Base-by-base conservation (phyloP, 2,888 invertebrate species). In the Pinctada fucata region DNA sequence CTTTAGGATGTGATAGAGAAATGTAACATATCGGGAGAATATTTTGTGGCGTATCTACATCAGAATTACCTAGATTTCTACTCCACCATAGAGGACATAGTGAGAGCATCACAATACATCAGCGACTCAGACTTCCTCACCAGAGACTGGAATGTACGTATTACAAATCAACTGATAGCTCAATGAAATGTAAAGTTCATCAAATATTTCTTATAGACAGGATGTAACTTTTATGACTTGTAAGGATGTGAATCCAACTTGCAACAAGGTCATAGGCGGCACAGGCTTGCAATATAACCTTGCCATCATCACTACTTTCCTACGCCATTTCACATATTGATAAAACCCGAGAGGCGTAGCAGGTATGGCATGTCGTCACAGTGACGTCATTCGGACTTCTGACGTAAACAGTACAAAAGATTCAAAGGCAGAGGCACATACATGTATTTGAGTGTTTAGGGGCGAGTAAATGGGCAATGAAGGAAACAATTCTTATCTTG, bases 81-180 rank as follows among this genome's bases (percentile, higher is more conserved):
- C 89, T 94, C 94, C 0, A 93, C 94, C 76, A 94, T 96, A 45
- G 94, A 95, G 58, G 94, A 95, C 85, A 93, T 94, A 0, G 93
- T 93, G 47, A 92, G 93, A 76, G 95, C 96, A 2, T 93, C 95
- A 0, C 94, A 95, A 74, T 94, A 94, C 76, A 92, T 97, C 64
- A 96, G 96, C 89, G 93, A 95, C 76, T 94, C 96, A 0, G 96
- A 97, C 88, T 93, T 93, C 65, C 93, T 97, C 94, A 96, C 96
- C 93, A 94, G 93, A 3, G 89, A 91, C 45, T 93, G 93, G 93
- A 87, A 88, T 65, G 92, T 92, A 86, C 84, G 88, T 86, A 51
- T 63, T n/a, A 48, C 50, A 10, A 45, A n/a, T 8, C 31, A 31
- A 31, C 31, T 31, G 31, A 31, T 31, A 31, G 31, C 31, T 31